Base-by-base conservation (phyloP, 2,888 invertebrate genomes). In the Fragum whitleyi region DNA sequence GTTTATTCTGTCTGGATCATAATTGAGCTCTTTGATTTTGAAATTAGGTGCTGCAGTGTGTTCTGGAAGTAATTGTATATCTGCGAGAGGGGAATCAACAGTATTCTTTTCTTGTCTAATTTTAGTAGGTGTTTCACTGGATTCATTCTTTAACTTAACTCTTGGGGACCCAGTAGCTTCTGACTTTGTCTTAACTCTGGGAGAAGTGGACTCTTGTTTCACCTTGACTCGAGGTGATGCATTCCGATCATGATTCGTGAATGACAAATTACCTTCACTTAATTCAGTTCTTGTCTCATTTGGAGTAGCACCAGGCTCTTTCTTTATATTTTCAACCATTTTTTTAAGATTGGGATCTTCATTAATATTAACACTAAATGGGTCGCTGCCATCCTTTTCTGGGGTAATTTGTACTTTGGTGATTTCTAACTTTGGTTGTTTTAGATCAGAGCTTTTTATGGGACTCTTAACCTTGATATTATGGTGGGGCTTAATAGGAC, bases 381-480 rank as follows among this genome's bases (percentile, higher is more conserved):
- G 62, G 72, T 77, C 77, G 55, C 74, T 69, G 26, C 82, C 78
- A 67, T 79, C 79, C 57, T 79, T 79, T 36, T 81, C 82, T 36
- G 81, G 81, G 9, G 83, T 81, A 42, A 80, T 57, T n/a, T 78
- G 78, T 67, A 84, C 81, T 77, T 77, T 79, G 7, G 75, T 59
- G 39, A 84, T 62, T 67, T 83, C 77, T 36, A 81, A 59, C 53
- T 78, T 81, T 51, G 81, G 79, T 26, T 81, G 78, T 61, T 86
- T 81, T 53, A 84, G 72, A 70, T 83, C 86, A 11, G 79, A 83
- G 39, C 81, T 86, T 75, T 81, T 80, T 16, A 82, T 82, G 42
- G 82, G 79, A 72, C 82, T 82, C 77, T 82, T 82, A 39, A 83
- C 83, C 53, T 77, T 83, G 14, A 83, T 83, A 62, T 80, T 83